Base-by-base conservation (phyloP, 1,140 invertebrate genomes). In the Diprion similis region DNA sequence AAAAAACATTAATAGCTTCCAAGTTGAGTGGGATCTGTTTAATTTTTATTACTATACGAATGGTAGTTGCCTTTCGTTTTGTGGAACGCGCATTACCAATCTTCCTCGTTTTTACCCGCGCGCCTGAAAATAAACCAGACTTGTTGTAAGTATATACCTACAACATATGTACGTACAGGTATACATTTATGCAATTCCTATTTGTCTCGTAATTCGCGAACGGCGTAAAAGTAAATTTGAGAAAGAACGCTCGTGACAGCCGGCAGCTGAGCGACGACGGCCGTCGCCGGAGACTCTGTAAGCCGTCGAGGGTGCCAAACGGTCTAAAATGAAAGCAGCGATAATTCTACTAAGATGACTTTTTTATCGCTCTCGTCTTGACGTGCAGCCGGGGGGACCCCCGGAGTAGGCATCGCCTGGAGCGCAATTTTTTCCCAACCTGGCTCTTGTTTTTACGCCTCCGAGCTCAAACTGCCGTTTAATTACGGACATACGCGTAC, bases 381-480 rank as follows among this genome's bases (percentile, higher is more conserved):
- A 17, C 51, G 24, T 59, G 51, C 51, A 17, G 51, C n/a, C 11
- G n/a, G 51, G 51, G n/a, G 51, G n/a, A 17, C 24, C 51, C 51
- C 51, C 51, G 51, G n/a, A 59, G 51, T 59, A 59, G 51, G 51
- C 8, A 17, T 15, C 11, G 51, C 51, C 51, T 59, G 51, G 51
- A 17, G 51, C 51, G 11, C n/a, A 59, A 59, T 59, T 59, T 59
- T 59, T 59, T 59, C 51, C n/a, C 51, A 59, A 59, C 51, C 51
- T 11, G 51, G 51, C 51, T 59, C 51, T 17, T 59, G 11, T 59
- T 59, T 13, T 59, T 59, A 37, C 51, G 51, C 11, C 51, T 59
- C 51, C 51, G n/a, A 59, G 51, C 51, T 15, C 51, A 59, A 59
- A 59, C 51, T 59, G 51, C 51, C 51, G 51, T 59, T 59, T 59